Conservation (phyloP, 2,113 vertebrate species). For the Heloderma charlesbogerti region DNA sequence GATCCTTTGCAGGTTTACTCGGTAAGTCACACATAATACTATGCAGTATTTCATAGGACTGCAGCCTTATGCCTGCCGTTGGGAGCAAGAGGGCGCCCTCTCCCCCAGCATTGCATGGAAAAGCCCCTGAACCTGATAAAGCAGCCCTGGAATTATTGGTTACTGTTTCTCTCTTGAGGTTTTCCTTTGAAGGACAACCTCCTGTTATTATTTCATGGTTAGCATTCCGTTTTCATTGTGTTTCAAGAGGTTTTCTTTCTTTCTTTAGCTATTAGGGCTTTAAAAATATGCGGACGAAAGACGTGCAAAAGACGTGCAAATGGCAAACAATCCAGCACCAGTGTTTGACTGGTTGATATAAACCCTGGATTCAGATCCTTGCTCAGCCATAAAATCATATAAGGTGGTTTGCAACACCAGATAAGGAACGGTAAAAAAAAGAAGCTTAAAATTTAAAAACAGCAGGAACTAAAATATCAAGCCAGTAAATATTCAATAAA, state of each 20-base stretch:
- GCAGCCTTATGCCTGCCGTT: not conserved
- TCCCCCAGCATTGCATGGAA: not conserved
- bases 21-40: not conserved
- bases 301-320: no score
- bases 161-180: not conserved
- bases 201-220: not conserved
- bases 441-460: not conserved
- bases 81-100: not conserved
- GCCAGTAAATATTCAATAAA: not conserved
- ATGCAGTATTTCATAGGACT: not conserved
- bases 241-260: not conserved
- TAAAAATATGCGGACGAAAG: not conserved
- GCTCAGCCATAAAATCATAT: not conserved
- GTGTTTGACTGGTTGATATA: not conserved
- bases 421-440: not conserved
- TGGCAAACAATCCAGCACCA: not conserved
- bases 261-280: not conserved
- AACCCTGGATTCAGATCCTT: not conserved
- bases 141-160: no score
- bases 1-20: not conserved
- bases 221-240: not conserved
- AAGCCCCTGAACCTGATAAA: not conserved
- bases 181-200: not conserved
- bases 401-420: not conserved
- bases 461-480: not conserved